Conservation (phyloP, 2,113 vertebrate genomes). For the Typhlomys cinereus region DNA sequence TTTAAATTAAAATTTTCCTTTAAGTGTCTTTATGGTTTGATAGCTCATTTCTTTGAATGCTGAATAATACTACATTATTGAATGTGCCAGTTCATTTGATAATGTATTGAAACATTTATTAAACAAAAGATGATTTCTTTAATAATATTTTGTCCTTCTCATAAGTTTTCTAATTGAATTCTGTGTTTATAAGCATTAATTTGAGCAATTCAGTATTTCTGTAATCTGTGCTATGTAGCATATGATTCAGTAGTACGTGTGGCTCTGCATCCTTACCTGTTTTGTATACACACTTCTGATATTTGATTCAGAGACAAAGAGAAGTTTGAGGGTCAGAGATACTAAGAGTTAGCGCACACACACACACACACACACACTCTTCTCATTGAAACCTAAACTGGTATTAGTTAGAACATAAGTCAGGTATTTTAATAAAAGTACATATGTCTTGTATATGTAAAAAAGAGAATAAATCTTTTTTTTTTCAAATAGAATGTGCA, state of each 20-base stretch:
- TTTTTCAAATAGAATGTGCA: constrained; percentile 76
- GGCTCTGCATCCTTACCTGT: not conserved
- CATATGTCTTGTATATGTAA: not conserved
- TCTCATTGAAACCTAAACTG: not conserved
- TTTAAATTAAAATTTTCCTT: not conserved
- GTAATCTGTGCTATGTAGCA: no score
- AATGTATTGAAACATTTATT: not conserved
- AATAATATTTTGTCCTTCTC: not conserved
- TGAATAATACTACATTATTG: not conserved
- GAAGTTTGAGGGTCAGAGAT: not conserved
- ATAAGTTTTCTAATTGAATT: not conserved
- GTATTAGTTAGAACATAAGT: not conserved
- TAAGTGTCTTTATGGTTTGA: not conserved
- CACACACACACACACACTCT: not conserved
- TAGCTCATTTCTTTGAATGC: not conserved
- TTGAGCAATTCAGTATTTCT: not conserved
- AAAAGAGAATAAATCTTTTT: not conserved
- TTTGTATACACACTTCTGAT: not conserved
- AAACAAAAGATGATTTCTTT: not conserved
- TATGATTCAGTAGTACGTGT: not conserved
- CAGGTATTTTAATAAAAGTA: not conserved
- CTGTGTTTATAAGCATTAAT: not conserved
- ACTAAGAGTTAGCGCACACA: not conserved
- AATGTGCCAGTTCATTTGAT: not conserved
- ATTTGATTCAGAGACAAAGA: constrained; percentile 3